Evolutionary conservation across 2,113 vertebrate genomes (phyloP).

Genomic region (Hyperopisus bebe): DNA sequence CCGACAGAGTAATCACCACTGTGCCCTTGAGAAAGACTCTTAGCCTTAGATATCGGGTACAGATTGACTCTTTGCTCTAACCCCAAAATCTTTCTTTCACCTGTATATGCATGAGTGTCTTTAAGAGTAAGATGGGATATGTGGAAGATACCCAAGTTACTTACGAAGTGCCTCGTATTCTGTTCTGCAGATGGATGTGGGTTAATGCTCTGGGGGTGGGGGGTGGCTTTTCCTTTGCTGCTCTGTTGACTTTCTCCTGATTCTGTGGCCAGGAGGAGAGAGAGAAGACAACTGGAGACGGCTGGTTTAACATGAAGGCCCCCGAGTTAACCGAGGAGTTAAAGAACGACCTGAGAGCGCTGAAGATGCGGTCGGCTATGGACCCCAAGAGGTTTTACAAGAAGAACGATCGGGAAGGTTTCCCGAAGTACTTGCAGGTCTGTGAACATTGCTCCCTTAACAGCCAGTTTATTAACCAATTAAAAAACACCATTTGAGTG

Average conservation of each 20-base stretch:
- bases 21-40: background rate
- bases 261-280: slow-evolving; percentile 65
- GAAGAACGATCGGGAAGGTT: slow-evolving; percentile 90
- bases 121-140: background rate
- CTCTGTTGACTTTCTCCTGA: background rate
- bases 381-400: slow-evolving; percentile 96
- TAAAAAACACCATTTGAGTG: background rate
- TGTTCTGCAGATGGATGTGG: background rate
- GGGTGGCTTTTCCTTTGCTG: background rate
- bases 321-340: slow-evolving; percentile 84
- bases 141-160: background rate
- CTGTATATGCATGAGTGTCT: background rate
- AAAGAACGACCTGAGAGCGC: slow-evolving; percentile 78
- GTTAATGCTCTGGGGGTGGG: background rate
- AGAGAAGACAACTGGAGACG: slow-evolving; percentile 76
- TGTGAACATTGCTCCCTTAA: background rate
- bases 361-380: slow-evolving; percentile 85
- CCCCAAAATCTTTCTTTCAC: background rate
- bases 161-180: background rate
- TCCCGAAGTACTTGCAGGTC: slow-evolving; percentile 94
- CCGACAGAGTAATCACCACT: background rate
- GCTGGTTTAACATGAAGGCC: slow-evolving; percentile 96
- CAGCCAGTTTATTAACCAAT: background rate
- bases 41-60: background rate
- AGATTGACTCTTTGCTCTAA: background rate